Conservation (phyloP, 2,797 vertebrate genomes). For the Epinephelus malabaricus region DNA sequence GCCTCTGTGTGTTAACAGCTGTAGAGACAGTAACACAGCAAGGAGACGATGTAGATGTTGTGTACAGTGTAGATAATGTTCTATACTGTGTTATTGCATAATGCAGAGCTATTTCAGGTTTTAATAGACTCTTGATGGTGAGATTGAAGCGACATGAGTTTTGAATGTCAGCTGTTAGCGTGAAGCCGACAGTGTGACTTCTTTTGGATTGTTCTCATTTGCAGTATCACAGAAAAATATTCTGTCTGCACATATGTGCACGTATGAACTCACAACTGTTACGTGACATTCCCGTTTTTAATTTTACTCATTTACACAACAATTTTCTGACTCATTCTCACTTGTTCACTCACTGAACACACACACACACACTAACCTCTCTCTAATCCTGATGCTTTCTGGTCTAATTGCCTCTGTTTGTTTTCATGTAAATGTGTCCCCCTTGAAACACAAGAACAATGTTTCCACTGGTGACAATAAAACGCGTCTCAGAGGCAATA, state of each 20-base stretch:
- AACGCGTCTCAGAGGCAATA: slow-evolving; percentile 20
- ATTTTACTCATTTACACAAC: slow-evolving; percentile 24
- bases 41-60: not conserved
- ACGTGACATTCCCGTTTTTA: slow-evolving; percentile 11
- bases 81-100: not conserved
- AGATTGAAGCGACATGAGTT: slow-evolving; percentile 20
- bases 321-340: slow-evolving; percentile 6
- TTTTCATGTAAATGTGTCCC: slow-evolving; percentile 58
- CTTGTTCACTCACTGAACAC: not conserved
- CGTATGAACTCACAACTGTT: slow-evolving; percentile 6
- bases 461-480: slow-evolving; percentile 64
- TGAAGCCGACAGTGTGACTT: slow-evolving; percentile 37
- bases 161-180: slow-evolving; percentile 18
- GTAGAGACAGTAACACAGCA: not conserved
- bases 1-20: not conserved
- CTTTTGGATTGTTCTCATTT: slow-evolving; percentile 41
- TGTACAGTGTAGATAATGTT: not conserved
- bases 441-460: slow-evolving; percentile 56
- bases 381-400: slow-evolving; percentile 36
- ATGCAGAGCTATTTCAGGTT: slow-evolving; percentile 8
- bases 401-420: slow-evolving; percentile 68
- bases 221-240: not conserved
- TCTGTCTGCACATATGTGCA: not conserved
- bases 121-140: slow-evolving; percentile 16
- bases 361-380: not conserved